These are phyloP conservation scores for Schizaphis graminum DNA, from an alignment of 2,888 invertebrate species.

Conservation along the genomic window DNA sequence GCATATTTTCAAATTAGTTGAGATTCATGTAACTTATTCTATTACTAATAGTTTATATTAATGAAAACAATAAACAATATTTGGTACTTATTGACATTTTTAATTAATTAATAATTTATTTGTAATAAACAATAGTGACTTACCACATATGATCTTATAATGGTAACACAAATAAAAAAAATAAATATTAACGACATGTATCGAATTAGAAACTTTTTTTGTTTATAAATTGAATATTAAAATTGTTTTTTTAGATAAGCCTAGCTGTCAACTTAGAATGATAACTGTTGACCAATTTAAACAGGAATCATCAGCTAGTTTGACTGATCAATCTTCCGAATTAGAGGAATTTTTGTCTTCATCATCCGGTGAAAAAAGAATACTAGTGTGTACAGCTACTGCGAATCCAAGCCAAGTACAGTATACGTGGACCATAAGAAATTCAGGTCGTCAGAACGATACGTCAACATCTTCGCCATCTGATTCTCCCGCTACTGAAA, in stretches of 20 bases:
- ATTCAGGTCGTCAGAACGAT: slow-evolving; percentile 85
- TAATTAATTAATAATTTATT: neutral
- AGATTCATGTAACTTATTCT: neutral
- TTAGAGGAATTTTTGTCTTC: slow-evolving; percentile 41
- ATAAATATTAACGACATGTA: neutral
- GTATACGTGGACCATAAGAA: slow-evolving; percentile 82
- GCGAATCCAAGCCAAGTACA: slow-evolving; percentile 85
- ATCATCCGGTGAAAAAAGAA: slow-evolving; percentile 78
- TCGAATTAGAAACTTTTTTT: neutral
- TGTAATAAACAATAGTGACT: neutral
- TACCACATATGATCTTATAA: neutral
- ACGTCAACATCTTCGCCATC: slow-evolving; percentile 75
- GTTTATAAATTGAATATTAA: neutral
- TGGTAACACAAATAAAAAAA: neutral
- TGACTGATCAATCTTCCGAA: slow-evolving; percentile 6
- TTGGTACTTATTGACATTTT: no score
- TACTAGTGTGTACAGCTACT: slow-evolving; percentile 83
- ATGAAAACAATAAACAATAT: neutral
- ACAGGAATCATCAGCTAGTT: slow-evolving; percentile 16
- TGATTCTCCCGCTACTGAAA: slow-evolving; percentile 75
- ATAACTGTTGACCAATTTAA: slow-evolving; percentile 53
- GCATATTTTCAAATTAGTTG: neutral
- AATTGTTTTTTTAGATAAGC: slow-evolving; percentile 77
- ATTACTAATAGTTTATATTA: neutral
- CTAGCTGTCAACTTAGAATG: slow-evolving; percentile 84